Base-by-base conservation (phyloP, 2,797 vertebrate genomes). In the Sebastes aleutianus region DNA sequence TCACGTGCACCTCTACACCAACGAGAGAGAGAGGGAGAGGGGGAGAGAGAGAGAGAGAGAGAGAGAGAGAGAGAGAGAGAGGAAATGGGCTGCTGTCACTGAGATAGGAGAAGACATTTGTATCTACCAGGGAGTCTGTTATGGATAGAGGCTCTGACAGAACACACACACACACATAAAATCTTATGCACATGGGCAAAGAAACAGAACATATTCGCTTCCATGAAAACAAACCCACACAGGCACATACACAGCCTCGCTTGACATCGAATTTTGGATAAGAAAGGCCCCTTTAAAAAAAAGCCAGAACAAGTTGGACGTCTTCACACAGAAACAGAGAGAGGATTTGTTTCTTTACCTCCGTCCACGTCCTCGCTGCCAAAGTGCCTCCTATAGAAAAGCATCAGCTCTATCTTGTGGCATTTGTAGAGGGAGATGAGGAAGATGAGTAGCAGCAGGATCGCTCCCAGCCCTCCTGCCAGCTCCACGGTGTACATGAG, bases 401-500 rank as follows among this genome's bases (percentile, higher is more conserved):
- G 97, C 97, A 99, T 98, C 88, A 99, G 96, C 94, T 99, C 98
- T 80, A 99, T 99, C 95, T 97, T 98, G 96, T 99, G 99, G 94
- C 98, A 99, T 91, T 99, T 99, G 95, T 99, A 99, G 92, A 99
- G 91, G 91, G 97, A 98, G 90, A 99, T 97, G 95, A 99, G 95
- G 88, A 97, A 97, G 94, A 98, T 96, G 91, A 99, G 97, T 75
- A 99, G 96, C 93, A 99, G 95, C 83, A 99, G 96, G 94, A 99
- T 99, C 79, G 98, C 98, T 91, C 98, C 98, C 86, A 99, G 97
- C 5, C 98, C 98, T 83, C 98, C 98, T 91, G 98, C 98, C 95
- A 99, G 96, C 94, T 99, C 98, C 92, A 99, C 97, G 9, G 97
- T 99, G 95, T 99, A 99, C 98, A 99, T 99, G 89, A 99, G 95